A percentile compares a stretch with the other conserved stretches of the same genome.
Conservation (phyloP, 2,113 vertebrate species). For the Lipophrys pholis region DNA sequence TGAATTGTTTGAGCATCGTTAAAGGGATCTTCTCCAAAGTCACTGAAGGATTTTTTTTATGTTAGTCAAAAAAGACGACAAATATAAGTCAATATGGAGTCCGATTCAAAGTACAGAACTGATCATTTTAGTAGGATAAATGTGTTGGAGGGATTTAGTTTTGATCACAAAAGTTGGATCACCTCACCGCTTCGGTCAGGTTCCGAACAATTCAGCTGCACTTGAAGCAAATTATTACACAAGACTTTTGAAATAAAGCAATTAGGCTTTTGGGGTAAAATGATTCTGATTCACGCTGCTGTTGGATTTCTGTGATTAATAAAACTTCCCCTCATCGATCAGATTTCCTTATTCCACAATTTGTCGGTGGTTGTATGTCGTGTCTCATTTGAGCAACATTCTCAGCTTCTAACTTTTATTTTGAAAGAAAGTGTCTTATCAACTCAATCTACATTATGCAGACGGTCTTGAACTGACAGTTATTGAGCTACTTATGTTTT, state of each 20-base stretch:
- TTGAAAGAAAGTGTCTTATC: no score
- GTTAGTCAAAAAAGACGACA: not conserved
- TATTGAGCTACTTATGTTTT: not conserved
- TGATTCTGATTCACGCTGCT: no score
- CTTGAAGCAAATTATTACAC: no score
- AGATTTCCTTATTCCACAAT: no score
- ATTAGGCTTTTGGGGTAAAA: no score
- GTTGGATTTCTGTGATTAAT: no score
- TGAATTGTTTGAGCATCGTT: not conserved
- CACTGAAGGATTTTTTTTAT: not conserved
- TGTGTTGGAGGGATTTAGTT: not conserved
- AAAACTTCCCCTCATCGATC: not conserved
- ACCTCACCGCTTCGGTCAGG: not conserved
- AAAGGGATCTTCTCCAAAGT: constrained; percentile 7
- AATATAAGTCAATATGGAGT: not conserved
- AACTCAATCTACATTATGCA: not conserved
- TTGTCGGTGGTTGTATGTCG: no score
- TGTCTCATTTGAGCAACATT: no score
- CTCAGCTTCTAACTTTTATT: no score
- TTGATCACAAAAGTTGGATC: not conserved
- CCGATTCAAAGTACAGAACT: not conserved
- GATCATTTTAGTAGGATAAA: not conserved
- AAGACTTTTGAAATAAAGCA: no score
- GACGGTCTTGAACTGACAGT: not conserved
- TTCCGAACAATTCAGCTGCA: not conserved